Conservation (phyloP, 2,888 invertebrate genomes). For the Drosophila kambysellisi region DNA sequence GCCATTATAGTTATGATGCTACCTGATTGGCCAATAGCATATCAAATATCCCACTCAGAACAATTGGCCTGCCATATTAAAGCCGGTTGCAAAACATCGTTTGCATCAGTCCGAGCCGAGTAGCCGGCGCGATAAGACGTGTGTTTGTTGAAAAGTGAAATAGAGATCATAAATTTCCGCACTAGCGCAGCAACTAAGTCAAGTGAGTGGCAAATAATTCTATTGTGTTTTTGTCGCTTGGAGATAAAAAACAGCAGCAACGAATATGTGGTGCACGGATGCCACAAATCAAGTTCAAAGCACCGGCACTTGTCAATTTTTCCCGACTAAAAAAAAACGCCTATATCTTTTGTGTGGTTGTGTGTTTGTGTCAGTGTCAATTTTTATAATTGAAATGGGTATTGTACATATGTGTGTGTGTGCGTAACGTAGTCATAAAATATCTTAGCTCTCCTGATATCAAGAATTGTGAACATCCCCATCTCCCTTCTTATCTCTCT, state of each 20-base stretch:
- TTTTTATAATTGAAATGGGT: slow-evolving; percentile 53
- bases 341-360: slow-evolving; percentile 46
- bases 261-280: slow-evolving; percentile 41
- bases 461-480: slow-evolving; percentile 3
- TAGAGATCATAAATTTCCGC: too few relatives aligned
- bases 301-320: slow-evolving; percentile 54
- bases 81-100: slow-evolving; percentile 10
- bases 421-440: slow-evolving; percentile 9
- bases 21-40: not conserved
- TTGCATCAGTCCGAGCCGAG: slow-evolving; percentile 42
- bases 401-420: slow-evolving; percentile 27
- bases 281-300: slow-evolving; percentile 73
- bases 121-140: slow-evolving; percentile 29
- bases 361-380: slow-evolving; percentile 29
- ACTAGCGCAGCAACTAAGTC: slow-evolving; percentile 35
- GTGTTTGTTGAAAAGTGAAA: not conserved
- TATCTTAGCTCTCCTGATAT: slow-evolving; percentile 16
- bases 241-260: slow-evolving; percentile 26
- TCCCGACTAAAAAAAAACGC: slow-evolving; percentile 31
- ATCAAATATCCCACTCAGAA: not conserved
- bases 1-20: not conserved
- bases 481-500: not conserved
- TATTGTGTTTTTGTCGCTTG: too few relatives aligned
- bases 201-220: slow-evolving; percentile 53
- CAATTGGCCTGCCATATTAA: slow-evolving; percentile 20